Conservation (phyloP, 1,140 invertebrate genomes). For the Macrobrachium nipponense region DNA sequence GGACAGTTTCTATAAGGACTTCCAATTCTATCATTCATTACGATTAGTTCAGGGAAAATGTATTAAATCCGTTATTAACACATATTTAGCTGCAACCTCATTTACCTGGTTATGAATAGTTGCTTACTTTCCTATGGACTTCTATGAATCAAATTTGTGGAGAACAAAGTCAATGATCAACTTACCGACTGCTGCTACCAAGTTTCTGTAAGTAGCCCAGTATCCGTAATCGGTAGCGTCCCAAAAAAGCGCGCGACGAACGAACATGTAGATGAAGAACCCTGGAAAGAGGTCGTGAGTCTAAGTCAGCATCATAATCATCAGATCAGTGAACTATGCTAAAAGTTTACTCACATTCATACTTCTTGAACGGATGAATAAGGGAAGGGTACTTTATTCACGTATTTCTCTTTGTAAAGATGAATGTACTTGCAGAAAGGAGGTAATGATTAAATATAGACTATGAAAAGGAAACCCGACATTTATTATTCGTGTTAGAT, state of each 20-base stretch:
- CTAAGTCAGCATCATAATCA: not conserved
- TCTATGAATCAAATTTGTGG: too few species aligned
- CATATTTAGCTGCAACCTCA: too few species aligned
- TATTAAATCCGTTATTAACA: too few species aligned
- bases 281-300: conserved; percentile 1
- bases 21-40: too few species aligned
- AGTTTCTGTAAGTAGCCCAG: conserved; percentile 42
- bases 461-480: not conserved
- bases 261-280: conserved; percentile 53
- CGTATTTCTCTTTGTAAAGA: not conserved
- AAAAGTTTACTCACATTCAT: not conserved
- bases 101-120: too few species aligned
- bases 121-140: too few species aligned
- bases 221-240: conserved; percentile 49
- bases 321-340: not conserved
- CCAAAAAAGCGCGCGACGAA: conserved; percentile 30
- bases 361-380: too few species aligned
- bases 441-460: not conserved
- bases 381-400: not conserved
- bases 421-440: not conserved
- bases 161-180: not conserved
- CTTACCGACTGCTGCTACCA: conserved; percentile 34
- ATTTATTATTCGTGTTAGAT: too few species aligned
- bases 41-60: too few species aligned
- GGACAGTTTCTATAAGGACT: too few species aligned